A percentile compares a stretch with the other conserved stretches of the same genome.
Conservation (phyloP, 2,888 invertebrate genomes). For the Hydraecia micacea region DNA sequence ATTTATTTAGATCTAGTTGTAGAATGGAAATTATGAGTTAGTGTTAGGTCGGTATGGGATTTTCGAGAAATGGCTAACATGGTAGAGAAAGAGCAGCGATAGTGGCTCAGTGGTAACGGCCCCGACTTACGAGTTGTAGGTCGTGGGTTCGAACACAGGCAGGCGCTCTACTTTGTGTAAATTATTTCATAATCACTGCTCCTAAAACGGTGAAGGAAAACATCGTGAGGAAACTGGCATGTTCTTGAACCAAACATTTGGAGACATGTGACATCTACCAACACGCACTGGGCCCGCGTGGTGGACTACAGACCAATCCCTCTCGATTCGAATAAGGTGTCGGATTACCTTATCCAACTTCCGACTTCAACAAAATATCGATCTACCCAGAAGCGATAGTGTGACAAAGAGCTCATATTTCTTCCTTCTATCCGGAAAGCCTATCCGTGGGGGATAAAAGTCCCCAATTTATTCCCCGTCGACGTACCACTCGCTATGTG, state of each 20-base stretch:
- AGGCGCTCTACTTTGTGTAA: not conserved
- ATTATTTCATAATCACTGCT: not conserved
- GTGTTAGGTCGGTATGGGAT: not conserved
- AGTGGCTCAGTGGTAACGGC: no score
- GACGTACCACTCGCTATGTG: constrained; percentile 7
- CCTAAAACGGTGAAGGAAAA: not conserved
- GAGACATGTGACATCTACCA: not conserved
- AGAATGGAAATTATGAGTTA: not conserved
- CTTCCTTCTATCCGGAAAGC: constrained; percentile 27
- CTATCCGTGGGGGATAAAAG: constrained; percentile 39
- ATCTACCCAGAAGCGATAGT: constrained; percentile 12
- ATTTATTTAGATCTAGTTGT: constrained; percentile 9
- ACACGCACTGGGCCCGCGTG: not conserved
- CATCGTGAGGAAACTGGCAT: not conserved
- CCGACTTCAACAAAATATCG: constrained; percentile 21
- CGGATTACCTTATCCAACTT: not conserved
- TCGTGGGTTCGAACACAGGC: not conserved
- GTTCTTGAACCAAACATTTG: not conserved
- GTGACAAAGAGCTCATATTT: constrained; percentile 51
- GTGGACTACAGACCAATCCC: not conserved
- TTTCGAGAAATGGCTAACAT: not conserved
- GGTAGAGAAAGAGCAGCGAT: not conserved
- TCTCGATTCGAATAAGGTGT: no score
- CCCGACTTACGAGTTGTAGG: no score
- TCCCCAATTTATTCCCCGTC: constrained; percentile 46